Percentiles rank a stretch among this genome's conserved stretches.
These are phyloP conservation scores for Synanthedon tipuliformis DNA, from an alignment of 2,888 invertebrate genomes.

Conservation along the genomic window DNA sequence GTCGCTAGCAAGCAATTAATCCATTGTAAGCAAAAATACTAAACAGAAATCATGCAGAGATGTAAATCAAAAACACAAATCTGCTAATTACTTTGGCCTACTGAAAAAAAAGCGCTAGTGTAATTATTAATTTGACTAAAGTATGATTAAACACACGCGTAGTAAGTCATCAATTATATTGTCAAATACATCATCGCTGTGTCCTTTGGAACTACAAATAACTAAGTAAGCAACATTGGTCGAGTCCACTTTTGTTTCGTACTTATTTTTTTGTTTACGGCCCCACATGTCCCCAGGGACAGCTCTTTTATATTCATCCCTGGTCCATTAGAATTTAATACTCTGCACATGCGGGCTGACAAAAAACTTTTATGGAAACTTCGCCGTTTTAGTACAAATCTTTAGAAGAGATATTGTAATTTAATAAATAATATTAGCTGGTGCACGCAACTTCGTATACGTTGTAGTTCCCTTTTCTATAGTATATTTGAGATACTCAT, in stretches of 20 bases:
- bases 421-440: no score
- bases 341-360: slow-evolving; percentile 45
- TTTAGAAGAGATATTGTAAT: no score
- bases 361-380: not conserved
- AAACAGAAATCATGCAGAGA: not conserved
- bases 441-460: no score
- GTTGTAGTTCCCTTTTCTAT: no score
- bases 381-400: no score
- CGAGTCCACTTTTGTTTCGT: slow-evolving; percentile 24
- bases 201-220: slow-evolving; percentile 5
- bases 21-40: no score
- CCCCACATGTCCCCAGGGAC: slow-evolving; percentile 41
- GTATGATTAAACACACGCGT: slow-evolving; percentile 1
- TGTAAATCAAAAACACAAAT: not conserved
- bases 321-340: slow-evolving; percentile 23
- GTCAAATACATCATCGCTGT: slow-evolving; percentile 17
- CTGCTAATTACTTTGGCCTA: not conserved
- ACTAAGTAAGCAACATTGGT: not conserved
- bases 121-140: not conserved
- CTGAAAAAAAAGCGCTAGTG: not conserved
- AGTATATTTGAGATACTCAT: no score
- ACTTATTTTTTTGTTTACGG: slow-evolving; percentile 35
- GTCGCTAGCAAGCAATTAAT: no score
- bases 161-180: slow-evolving; percentile 18
- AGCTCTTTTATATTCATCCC: slow-evolving; percentile 26